Evolutionary conservation across 2,113 vertebrate species (phyloP).

Genomic region (Amblyornis subalaris): DNA sequence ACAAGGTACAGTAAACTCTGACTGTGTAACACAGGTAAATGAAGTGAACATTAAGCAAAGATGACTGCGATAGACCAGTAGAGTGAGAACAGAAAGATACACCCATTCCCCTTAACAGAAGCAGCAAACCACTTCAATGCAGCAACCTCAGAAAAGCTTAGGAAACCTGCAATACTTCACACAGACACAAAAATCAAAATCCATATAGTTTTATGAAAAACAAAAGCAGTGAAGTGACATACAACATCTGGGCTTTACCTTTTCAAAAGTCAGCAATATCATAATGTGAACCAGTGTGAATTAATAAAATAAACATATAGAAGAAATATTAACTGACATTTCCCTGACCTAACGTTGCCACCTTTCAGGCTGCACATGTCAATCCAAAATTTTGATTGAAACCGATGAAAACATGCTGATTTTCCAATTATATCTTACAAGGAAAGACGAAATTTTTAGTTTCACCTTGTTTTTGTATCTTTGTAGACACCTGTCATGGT

Average conservation of each 20-base stretch:
- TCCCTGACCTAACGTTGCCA: neutral
- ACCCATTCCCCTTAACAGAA: neutral
- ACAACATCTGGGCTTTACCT: neutral
- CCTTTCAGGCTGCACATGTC: neutral
- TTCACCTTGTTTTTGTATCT: neutral
- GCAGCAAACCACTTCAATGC: neutral
- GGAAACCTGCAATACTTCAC: neutral
- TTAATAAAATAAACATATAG: neutral
- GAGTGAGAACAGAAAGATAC: neutral
- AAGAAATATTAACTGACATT: neutral
- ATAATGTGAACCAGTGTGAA: neutral
- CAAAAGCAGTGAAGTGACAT: neutral
- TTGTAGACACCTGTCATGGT: neutral
- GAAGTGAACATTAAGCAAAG: neutral
- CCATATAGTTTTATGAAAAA: neutral
- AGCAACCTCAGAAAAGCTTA: neutral
- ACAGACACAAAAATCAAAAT: neutral
- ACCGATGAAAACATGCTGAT: neutral
- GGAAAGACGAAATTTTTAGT: neutral
- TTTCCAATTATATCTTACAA: neutral
- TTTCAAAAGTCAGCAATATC: neutral
- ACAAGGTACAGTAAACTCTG: neutral
- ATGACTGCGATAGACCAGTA: fast-evolving
- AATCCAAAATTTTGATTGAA: neutral
- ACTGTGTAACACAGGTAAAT: neutral